phyloP scores from a whole-genome alignment of 2,113 vertebrate genomes.

The Notarius quadriscutis region DNA sequence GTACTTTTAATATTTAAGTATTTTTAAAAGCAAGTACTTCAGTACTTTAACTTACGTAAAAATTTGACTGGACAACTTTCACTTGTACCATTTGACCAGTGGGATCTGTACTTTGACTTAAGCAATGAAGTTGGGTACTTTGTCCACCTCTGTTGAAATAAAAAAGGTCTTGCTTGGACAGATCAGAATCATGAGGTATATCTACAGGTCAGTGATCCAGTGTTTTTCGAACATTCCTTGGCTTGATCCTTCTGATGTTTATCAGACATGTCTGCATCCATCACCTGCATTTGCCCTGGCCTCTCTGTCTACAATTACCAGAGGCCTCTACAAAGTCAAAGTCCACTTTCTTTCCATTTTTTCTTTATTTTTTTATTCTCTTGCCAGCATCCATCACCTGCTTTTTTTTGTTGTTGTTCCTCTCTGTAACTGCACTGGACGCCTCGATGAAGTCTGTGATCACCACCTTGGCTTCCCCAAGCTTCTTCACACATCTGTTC shows the following conservation, averaged over 20 bases:
- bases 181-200: background rate
- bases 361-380: background rate
- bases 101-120: no score
- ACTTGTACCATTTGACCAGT: no score
- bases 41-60: no score
- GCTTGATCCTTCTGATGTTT: background rate
- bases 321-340: background rate
- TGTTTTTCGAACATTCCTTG: background rate
- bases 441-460: conserved; percentile 59
- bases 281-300: background rate
- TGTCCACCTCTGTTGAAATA: background rate
- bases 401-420: background rate
- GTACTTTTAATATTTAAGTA: no score
- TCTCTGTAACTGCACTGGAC: conserved; percentile 20
- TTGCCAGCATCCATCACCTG: conserved; percentile 19
- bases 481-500: conserved; percentile 71
- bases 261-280: background rate
- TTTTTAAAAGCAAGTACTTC: no score
- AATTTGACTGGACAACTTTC: no score
- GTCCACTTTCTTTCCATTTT: background rate
- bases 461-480: conserved; percentile 80
- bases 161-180: background rate
- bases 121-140: no score
- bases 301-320: background rate
- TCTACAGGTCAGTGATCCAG: conserved; percentile 5